A percentile compares a stretch with the other conserved stretches of the same genome.
Conservation (phyloP, 2,888 invertebrate species). For the Caenorhabditis imperialis region DNA sequence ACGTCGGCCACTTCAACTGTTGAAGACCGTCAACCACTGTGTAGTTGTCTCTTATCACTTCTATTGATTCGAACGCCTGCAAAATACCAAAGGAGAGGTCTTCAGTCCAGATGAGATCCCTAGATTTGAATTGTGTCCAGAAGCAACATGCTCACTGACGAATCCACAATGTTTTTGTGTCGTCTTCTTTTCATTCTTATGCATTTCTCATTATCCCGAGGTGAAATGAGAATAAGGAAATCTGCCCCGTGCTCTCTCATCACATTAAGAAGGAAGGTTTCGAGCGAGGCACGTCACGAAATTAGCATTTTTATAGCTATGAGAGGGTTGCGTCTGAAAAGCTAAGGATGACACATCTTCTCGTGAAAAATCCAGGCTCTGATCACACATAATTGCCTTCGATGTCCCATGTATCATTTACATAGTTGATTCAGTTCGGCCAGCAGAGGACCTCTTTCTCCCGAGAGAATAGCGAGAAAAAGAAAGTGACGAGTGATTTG, state of each 20-base stretch:
- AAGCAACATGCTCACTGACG: background rate
- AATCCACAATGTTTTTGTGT: slow-evolving; percentile 2
- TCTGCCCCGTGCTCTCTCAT: background rate
- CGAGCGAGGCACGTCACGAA: background rate
- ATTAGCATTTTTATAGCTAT: slow-evolving; percentile 9
- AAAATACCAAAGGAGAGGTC: no score
- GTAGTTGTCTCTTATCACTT: no score
- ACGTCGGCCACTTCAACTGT: no score
- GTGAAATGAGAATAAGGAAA: background rate
- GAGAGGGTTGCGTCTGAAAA: no score
- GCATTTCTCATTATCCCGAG: slow-evolving; percentile 15
- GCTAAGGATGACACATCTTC: no score
- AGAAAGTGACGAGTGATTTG: background rate
- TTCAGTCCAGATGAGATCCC: no score
- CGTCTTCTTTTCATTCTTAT: background rate
- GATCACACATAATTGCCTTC: slow-evolving; percentile 14
- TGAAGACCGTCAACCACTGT: no score
- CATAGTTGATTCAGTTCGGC: slow-evolving; percentile 20
- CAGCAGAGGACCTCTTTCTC: no score
- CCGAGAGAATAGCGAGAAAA: background rate
- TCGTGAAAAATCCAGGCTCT: background rate
- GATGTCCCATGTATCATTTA: slow-evolving; percentile 16
- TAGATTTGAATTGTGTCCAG: no score
- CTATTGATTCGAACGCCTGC: no score
- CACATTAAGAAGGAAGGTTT: slow-evolving; percentile 1